phyloP scores from a whole-genome alignment of 2,113 vertebrate species.

The Indicator maculatus region DNA sequence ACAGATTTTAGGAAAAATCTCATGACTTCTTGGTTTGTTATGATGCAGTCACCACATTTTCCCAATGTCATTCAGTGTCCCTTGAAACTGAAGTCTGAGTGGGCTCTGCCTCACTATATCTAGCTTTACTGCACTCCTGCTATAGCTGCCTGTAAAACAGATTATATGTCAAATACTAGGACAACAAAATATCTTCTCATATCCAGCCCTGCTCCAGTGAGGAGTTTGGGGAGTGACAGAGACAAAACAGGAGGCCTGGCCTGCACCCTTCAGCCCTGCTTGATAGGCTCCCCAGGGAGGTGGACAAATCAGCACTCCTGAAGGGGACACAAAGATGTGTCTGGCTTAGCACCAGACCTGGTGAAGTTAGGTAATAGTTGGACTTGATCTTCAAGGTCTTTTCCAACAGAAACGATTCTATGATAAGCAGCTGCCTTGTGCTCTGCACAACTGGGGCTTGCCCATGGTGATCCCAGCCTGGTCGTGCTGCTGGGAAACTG shows the following conservation, averaged over 20 bases:
- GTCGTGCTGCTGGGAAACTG: rapidly evolving
- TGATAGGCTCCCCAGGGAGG: too few species aligned
- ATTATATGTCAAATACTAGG: not conserved
- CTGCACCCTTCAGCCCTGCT: not conserved
- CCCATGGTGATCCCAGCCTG: rapidly evolving
- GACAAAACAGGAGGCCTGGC: not conserved
- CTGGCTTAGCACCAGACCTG: too few species aligned
- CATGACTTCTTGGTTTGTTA: not conserved
- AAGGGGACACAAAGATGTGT: too few species aligned
- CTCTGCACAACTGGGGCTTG: not conserved
- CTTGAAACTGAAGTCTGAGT: not conserved
- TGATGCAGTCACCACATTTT: rapidly evolving
- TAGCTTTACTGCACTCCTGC: not conserved
- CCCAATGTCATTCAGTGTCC: not conserved
- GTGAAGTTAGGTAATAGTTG: too few species aligned
- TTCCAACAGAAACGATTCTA: too few species aligned
- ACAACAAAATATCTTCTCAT: not conserved
- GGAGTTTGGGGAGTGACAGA: not conserved
- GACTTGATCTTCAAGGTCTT: too few species aligned
- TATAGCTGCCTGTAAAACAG: not conserved
- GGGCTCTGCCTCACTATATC: not conserved
- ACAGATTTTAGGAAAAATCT: not conserved
- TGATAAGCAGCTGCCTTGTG: not conserved
- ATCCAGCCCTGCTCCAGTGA: not conserved
- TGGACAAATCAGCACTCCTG: too few species aligned